Percentiles rank a stretch among this genome's conserved stretches.
Evolutionary conservation across 2,888 invertebrate species (phyloP).

Genomic region (Archips xylosteana): DNA sequence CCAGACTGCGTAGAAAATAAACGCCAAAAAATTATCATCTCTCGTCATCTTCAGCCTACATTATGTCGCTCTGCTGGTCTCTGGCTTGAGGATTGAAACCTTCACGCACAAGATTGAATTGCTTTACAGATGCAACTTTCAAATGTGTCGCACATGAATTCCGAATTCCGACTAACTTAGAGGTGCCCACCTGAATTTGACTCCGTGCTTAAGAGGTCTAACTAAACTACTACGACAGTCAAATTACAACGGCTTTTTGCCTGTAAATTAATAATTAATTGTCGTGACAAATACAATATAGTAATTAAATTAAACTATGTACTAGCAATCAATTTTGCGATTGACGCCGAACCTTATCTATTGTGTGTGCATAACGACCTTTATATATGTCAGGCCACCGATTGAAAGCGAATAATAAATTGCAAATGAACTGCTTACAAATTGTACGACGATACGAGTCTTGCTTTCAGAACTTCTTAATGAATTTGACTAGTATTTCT

Average conservation of each 20-base stretch:
- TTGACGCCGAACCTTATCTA: conserved; percentile 34
- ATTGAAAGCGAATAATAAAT: conserved; percentile 32
- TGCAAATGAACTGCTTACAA: conserved; percentile 27
- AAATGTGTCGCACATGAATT: too few species aligned
- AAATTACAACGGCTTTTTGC: too few species aligned
- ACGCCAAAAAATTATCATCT: neutral
- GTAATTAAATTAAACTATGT: conserved; percentile 5
- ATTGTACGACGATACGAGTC: neutral
- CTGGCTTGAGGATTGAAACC: too few species aligned
- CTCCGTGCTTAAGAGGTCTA: too few species aligned
- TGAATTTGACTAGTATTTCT: conserved; percentile 17
- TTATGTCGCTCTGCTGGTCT: too few species aligned
- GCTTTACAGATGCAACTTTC: too few species aligned
- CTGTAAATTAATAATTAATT: neutral
- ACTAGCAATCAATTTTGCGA: conserved; percentile 30
- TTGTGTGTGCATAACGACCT: conserved; percentile 30
- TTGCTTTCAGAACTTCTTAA: conserved; percentile 15
- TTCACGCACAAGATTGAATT: too few species aligned
- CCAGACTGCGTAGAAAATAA: neutral
- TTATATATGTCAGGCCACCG: conserved; percentile 34
- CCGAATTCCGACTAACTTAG: too few species aligned
- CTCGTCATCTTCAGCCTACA: too few species aligned
- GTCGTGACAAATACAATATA: neutral
- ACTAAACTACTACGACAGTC: too few species aligned
- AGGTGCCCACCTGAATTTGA: too few species aligned